Evolutionary conservation across 2,888 invertebrate species (phyloP).

Genomic region (Zygogramma bicolorata): DNA sequence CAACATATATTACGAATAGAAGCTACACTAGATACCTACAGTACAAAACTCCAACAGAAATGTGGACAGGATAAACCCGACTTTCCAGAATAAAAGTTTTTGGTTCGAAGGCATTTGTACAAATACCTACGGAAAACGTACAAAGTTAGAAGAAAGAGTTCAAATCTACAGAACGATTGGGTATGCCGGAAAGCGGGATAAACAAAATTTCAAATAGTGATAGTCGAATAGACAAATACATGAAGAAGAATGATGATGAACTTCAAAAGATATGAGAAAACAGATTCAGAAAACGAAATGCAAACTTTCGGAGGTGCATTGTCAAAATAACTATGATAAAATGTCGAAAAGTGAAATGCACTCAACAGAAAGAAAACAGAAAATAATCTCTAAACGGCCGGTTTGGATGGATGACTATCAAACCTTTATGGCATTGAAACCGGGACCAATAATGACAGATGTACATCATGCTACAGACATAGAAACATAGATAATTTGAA

Average conservation of each 20-base stretch:
- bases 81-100: neutral
- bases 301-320: neutral
- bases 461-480: neutral
- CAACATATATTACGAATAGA: neutral
- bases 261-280: neutral
- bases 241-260: neutral
- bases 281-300: neutral
- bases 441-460: neutral
- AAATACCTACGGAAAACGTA: neutral
- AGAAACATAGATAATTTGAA: neutral
- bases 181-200: neutral
- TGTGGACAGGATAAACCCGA: neutral
- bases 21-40: neutral
- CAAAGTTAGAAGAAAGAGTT: neutral
- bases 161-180: neutral
- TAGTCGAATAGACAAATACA: neutral
- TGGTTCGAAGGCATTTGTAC: neutral
- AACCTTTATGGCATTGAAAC: neutral
- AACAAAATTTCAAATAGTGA: neutral
- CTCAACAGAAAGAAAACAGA: neutral
- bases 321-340: neutral
- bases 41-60: neutral
- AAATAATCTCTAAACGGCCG: neutral
- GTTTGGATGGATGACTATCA: neutral
- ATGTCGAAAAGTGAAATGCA: neutral